Percentiles rank a stretch among this genome's conserved stretches.
phyloP scores from a whole-genome alignment of 2,113 vertebrate genomes.

The Canis aureus region DNA sequence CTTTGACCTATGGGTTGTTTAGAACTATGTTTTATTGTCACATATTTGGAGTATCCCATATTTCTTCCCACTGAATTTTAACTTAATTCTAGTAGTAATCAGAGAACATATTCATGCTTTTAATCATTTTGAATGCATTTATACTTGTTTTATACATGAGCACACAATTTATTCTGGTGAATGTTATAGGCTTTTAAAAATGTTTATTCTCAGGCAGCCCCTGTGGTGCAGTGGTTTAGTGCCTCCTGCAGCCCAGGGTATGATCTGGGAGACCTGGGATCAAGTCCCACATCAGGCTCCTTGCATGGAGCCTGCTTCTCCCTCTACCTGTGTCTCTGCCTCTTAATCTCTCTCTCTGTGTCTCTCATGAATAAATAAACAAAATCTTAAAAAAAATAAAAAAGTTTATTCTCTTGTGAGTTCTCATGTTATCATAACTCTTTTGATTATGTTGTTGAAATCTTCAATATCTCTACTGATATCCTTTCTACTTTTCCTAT shows the following conservation, averaged over 20 bases:
- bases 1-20: not conserved
- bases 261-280: too few relatives aligned
- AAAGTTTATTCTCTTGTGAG: not conserved
- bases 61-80: not conserved
- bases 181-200: not conserved
- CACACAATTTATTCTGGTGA: not conserved
- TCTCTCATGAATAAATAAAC: too few relatives aligned
- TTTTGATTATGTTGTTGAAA: not conserved
- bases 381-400: too few relatives aligned
- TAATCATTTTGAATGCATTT: not conserved
- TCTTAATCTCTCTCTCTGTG: too few relatives aligned
- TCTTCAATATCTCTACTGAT: not conserved
- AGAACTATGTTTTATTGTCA: not conserved
- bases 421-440: not conserved
- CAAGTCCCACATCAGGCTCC: too few relatives aligned
- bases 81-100: not conserved
- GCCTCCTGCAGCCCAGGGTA: too few relatives aligned
- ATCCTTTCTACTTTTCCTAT: not conserved
- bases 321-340: too few relatives aligned
- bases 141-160: not conserved
- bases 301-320: too few relatives aligned
- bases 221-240: too few relatives aligned
- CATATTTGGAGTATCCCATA: not conserved
- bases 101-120: not conserved
- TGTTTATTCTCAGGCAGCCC: too few relatives aligned